A percentile compares a stretch with the other conserved stretches of the same genome.
Conservation (phyloP, 2,888 invertebrate species). For the Cosmia trapezina region DNA sequence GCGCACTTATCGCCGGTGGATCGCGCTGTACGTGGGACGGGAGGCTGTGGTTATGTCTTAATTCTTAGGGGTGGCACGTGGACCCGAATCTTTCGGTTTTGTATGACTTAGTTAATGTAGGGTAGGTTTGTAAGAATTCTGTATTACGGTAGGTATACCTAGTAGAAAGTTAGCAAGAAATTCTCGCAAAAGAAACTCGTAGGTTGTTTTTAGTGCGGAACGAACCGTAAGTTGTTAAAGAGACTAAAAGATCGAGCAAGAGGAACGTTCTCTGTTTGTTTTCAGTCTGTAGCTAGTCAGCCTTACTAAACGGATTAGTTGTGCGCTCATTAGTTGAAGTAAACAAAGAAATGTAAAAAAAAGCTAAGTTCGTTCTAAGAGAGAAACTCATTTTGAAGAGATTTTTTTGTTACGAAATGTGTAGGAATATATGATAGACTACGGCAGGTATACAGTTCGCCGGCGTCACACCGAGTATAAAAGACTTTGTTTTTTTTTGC, state of each 20-base stretch:
- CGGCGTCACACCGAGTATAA: not conserved
- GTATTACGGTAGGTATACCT: not conserved
- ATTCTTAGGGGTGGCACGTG: conserved; percentile 23
- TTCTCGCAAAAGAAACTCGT: not conserved
- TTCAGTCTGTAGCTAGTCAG: conserved; percentile 24
- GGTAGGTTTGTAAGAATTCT: not conserved
- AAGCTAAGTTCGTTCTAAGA: not conserved
- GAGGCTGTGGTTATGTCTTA: conserved; percentile 47
- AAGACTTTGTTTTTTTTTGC: not conserved
- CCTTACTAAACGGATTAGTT: conserved; percentile 35
- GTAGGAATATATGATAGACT: not conserved
- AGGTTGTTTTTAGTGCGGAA: not conserved
- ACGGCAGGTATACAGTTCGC: not conserved
- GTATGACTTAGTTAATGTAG: not conserved
- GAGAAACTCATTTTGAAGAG: not conserved
- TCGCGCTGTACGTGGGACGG: conserved; percentile 19
- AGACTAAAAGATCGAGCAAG: not conserved
- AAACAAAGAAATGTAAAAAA: conserved; percentile 2
- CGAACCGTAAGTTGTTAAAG: conserved; percentile 1
- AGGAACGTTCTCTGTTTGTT: conserved; percentile 14
- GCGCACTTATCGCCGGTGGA: conserved; percentile 56
- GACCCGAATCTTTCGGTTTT: conserved; percentile 18
- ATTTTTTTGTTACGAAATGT: not conserved
- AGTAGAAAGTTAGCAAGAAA: not conserved
- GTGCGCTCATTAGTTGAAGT: conserved; percentile 34